Evolutionary conservation across 2,797 vertebrate species (phyloP).

Genomic region (Arvicola amphibius): DNA sequence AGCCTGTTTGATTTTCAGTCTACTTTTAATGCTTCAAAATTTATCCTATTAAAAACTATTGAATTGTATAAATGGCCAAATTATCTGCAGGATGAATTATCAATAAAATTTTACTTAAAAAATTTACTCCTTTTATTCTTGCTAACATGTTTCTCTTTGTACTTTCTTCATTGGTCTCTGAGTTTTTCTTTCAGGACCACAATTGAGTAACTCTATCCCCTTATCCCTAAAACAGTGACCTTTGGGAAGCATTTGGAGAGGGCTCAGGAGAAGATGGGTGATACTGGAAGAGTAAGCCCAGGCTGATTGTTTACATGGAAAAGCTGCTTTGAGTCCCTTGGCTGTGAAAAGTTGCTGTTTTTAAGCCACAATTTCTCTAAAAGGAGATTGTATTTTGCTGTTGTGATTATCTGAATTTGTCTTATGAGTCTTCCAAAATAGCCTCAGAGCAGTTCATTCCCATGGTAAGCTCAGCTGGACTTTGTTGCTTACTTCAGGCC

Average conservation of each 20-base stretch:
- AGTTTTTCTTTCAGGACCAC: neutral
- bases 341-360: constrained; percentile 18
- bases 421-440: constrained; percentile 43
- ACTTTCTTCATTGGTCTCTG: neutral
- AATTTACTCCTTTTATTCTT: neutral
- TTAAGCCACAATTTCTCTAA: constrained; percentile 27
- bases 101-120: neutral
- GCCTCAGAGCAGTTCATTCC: neutral
- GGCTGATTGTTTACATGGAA: constrained; percentile 12
- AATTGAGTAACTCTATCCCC: neutral
- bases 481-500: constrained; percentile 55
- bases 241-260: constrained; percentile 23
- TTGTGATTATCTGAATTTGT: constrained; percentile 33
- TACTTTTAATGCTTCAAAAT: neutral
- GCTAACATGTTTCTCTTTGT: neutral
- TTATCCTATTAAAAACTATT: neutral
- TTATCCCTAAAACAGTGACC: neutral
- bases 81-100: neutral
- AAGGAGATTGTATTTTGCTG: constrained; percentile 35
- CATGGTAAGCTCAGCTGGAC: constrained; percentile 15
- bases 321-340: neutral
- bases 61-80: neutral
- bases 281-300: constrained; percentile 39
- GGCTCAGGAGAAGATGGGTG: neutral
- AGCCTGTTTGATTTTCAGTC: neutral